These are phyloP conservation scores for Cactoblastis cactorum DNA, from an alignment of 2,888 invertebrate genomes.

Conservation along the genomic window DNA sequence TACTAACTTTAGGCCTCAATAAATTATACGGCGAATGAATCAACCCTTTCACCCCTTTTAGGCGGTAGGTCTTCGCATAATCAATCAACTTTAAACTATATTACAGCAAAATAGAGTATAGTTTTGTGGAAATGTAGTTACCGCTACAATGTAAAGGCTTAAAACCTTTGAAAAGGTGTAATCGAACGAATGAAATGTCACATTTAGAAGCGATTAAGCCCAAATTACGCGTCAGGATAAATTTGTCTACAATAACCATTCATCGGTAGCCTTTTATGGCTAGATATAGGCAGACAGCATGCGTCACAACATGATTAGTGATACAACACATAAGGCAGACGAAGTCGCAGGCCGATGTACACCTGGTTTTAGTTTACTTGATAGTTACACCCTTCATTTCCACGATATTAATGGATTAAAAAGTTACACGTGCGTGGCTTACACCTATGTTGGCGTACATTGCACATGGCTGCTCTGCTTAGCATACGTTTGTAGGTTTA, in stretches of 20 bases:
- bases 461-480: not conserved
- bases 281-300: conserved; percentile 28
- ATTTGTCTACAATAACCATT: conserved; percentile 49
- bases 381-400: conserved; percentile 30
- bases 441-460: not conserved
- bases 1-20: conserved; percentile 32
- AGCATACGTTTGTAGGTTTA: not conserved
- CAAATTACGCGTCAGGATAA: conserved; percentile 50
- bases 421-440: not conserved
- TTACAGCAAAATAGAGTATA: not conserved
- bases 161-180: conserved; percentile 47
- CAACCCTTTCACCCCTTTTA: conserved; percentile 31
- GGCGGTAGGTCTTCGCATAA: not conserved
- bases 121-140: not conserved
- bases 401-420: not conserved
- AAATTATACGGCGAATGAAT: conserved; percentile 27
- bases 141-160: not conserved
- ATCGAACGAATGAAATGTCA: conserved; percentile 38
- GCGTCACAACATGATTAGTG: conserved; percentile 51
- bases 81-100: not conserved
- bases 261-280: conserved; percentile 39
- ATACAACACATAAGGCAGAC: conserved; percentile 22
- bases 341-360: conserved; percentile 25
- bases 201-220: conserved; percentile 54
- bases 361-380: conserved; percentile 40